Conservation (phyloP, 2,888 invertebrate genomes). For the Oligia fasciuncula region DNA sequence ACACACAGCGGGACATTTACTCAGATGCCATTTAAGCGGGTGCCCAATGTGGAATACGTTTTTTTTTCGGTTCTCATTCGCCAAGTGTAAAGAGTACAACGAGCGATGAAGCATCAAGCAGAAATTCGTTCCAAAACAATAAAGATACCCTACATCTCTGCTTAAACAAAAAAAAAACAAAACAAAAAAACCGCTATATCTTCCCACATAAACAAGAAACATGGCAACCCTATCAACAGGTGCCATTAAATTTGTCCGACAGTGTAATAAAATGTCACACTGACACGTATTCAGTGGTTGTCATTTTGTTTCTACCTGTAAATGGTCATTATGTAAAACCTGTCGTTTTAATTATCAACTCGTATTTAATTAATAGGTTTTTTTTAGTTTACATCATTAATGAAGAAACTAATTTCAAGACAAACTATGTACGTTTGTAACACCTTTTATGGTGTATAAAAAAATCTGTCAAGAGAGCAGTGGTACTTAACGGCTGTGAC, state of each 20-base stretch:
- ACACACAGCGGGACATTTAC: no score
- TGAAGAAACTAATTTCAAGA: not conserved
- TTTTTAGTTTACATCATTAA: not conserved
- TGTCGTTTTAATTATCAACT: slow-evolving; percentile 19
- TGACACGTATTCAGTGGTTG: slow-evolving; percentile 30
- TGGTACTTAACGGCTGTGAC: no score
- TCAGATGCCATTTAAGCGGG: no score
- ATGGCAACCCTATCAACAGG: slow-evolving; percentile 66
- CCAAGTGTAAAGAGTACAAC: no score
- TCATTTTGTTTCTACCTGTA: slow-evolving; percentile 28
- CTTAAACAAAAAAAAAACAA: not conserved
- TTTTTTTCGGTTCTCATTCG: not conserved
- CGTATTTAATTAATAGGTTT: slow-evolving; percentile 1
- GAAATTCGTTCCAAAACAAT: not conserved
- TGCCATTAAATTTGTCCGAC: slow-evolving; percentile 78
- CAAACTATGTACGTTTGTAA: no score
- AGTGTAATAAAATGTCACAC: slow-evolving; percentile 76
- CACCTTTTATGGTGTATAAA: not conserved
- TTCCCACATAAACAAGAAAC: not conserved
- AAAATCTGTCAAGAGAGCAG: no score
- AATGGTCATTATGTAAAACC: not conserved
- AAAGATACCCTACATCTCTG: not conserved
- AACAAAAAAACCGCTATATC: not conserved
- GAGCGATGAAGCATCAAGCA: no score
- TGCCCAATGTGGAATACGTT: no score